Percentiles rank a stretch among this genome's conserved stretches.
Evolutionary conservation across 2,888 invertebrate genomes (phyloP).

Genomic region (Drosophila anomalata): DNA sequence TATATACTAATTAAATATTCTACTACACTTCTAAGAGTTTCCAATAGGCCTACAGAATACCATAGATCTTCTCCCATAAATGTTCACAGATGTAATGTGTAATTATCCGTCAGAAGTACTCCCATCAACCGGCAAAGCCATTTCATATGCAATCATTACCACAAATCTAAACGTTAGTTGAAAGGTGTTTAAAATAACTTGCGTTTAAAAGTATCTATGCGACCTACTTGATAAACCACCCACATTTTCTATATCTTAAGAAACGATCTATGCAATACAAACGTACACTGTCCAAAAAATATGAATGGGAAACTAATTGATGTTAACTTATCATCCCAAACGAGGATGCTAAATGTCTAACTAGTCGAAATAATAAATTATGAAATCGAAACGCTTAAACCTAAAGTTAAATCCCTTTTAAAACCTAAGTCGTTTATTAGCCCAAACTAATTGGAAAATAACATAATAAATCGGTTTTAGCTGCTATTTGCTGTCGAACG

Average conservation of each 20-base stretch:
- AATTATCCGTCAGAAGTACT: constrained; percentile 1
- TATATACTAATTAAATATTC: neutral
- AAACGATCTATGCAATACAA: constrained; percentile 56
- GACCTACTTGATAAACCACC: constrained; percentile 69
- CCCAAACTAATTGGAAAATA: constrained; percentile 32
- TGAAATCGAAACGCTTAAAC: constrained; percentile 75
- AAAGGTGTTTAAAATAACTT: constrained; percentile 27
- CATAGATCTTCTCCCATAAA: neutral
- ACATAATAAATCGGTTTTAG: constrained; percentile 43
- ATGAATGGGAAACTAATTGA: constrained; percentile 28
- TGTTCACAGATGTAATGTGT: neutral
- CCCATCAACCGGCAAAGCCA: constrained; percentile 35
- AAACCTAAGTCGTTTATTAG: constrained; percentile 38
- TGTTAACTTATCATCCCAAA: constrained; percentile 44
- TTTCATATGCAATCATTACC: constrained; percentile 12
- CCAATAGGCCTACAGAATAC: neutral
- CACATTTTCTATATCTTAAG: constrained; percentile 52
- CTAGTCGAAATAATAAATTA: constrained; percentile 58
- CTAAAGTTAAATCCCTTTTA: constrained; percentile 38
- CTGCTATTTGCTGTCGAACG: constrained; percentile 58
- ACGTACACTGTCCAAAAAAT: constrained; percentile 59
- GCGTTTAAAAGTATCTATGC: constrained; percentile 47
- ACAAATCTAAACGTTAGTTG: constrained; percentile 17
- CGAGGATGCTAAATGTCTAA: constrained; percentile 65
- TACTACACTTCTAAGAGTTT: neutral